Conservation (phyloP, 2,797 vertebrate species). For the Pelobates cultripes region DNA sequence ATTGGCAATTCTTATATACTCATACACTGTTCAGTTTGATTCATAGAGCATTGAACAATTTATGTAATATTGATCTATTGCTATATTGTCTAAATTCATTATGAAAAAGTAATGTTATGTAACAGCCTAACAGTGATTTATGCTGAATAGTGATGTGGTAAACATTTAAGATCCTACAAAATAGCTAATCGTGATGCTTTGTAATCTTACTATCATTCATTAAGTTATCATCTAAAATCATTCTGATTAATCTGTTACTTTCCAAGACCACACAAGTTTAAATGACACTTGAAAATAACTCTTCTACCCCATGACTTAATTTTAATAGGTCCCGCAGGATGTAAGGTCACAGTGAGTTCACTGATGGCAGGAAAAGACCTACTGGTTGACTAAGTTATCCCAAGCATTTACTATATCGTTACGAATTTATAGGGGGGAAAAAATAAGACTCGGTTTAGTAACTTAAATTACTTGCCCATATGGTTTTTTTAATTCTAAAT, state of each 20-base stretch:
- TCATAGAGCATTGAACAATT: no score
- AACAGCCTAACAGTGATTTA: no score
- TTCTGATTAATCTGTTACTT: constrained; percentile 72
- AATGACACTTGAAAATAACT: constrained; percentile 87
- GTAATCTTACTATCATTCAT: no score
- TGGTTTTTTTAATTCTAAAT: constrained; percentile 68
- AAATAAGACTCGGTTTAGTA: constrained; percentile 42
- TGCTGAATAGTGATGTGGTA: no score
- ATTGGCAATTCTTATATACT: no score
- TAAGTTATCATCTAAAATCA: not conserved
- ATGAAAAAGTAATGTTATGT: no score
- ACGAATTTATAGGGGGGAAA: constrained; percentile 66
- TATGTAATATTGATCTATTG: no score
- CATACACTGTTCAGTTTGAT: no score
- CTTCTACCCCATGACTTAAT: constrained; percentile 91
- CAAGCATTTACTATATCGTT: constrained; percentile 74
- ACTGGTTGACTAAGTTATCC: constrained; percentile 77
- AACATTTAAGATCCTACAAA: no score
- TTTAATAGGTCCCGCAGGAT: constrained; percentile 87
- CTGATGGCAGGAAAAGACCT: constrained; percentile 83
- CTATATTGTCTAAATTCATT: no score
- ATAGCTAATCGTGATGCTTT: no score
- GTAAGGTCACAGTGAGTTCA: constrained; percentile 91
- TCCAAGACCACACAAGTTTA: constrained; percentile 94
- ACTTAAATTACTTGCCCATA: constrained; percentile 73